Conservation (phyloP, 2,888 invertebrate genomes). For the Orthonychiurus folsomi region DNA sequence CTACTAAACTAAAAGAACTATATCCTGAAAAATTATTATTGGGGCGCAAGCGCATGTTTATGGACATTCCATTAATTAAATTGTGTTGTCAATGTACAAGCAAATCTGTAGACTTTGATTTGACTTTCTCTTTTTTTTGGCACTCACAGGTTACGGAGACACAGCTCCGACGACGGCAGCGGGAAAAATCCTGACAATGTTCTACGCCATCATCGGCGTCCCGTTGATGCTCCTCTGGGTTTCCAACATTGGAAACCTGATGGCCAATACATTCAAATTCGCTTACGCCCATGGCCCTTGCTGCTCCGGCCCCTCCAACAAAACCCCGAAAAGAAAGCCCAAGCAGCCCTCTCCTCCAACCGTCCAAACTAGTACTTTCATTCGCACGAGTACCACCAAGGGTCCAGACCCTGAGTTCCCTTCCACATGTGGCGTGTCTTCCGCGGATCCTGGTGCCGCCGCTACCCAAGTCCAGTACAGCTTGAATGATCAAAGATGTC, state of each 20-base stretch:
- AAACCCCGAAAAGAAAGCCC: not conserved
- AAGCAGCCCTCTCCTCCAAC: not conserved
- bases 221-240: slow-evolving; percentile 77
- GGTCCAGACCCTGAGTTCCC: not conserved
- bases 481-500: not conserved
- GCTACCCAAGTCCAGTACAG: slow-evolving; percentile 2
- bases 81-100: too few species aligned
- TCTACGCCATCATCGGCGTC: slow-evolving; percentile 78
- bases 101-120: too few species aligned
- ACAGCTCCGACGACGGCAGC: slow-evolving; percentile 72
- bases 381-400: not conserved
- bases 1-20: too few species aligned
- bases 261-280: slow-evolving; percentile 66
- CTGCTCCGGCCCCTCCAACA: slow-evolving; percentile 26
- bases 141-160: slow-evolving; percentile 67
- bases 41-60: too few species aligned
- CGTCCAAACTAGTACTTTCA: not conserved
- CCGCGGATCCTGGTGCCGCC: not conserved
- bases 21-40: too few species aligned
- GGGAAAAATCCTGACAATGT: slow-evolving; percentile 73
- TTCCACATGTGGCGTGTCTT: not conserved
- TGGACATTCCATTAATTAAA: too few species aligned
- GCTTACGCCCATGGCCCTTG: slow-evolving; percentile 52
- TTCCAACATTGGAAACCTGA: slow-evolving; percentile 69
- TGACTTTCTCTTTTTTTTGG: slow-evolving; percentile 2